Evolutionary conservation across 2,113 vertebrate genomes (phyloP), one percentile per base, ranked within the genome.

Genomic region (Tursiops truncatus): DNA sequence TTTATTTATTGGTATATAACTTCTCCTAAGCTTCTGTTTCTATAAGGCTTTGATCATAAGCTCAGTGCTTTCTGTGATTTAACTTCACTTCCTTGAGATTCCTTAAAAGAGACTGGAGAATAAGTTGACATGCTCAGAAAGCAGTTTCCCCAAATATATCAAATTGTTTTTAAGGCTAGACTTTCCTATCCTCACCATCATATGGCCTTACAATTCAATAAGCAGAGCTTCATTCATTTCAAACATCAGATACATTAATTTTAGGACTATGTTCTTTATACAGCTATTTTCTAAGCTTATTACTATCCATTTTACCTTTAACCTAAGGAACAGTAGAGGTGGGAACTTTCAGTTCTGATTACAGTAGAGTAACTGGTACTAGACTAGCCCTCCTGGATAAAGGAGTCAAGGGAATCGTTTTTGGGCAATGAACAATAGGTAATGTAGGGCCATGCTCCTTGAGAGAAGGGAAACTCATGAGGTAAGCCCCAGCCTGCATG

Each of bases 1-100:
- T 91, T 97, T 91, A 91, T 65, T 92, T 95, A 91, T 8, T 56
- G n/a, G 47, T 58, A 68, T 63, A 41, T 82, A 79, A 89, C 13
- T 62, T 70, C 21, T 47, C 47, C 65, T 77, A 89, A 76, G 56
- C 20, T 93, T 83, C 36, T 68, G 11, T 44, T 90, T 86, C 28
- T 58, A 6, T 83, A 73, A 92, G 13, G 38, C 62, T 74, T 38
- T 86, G 6, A 95, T 67, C 47, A 9, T 21, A 86, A 87, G 17
- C 12, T 73, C 25, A 28, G 41, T 38, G 21, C 53, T 90, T 58
- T 85, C 50, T 77, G 33, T 83, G 70, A 90, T 87, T 95, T 94
- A 63, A 71, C 3, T 26, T 92, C 5, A 63, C 31, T 56, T 71
- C 17, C 12, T n/a, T 28, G 25, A 82, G 18, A 47, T n/a, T 74